These are phyloP conservation scores for Eulemur mongoz DNA, from an alignment of 2,797 vertebrate genomes.

Conservation along the genomic window DNA sequence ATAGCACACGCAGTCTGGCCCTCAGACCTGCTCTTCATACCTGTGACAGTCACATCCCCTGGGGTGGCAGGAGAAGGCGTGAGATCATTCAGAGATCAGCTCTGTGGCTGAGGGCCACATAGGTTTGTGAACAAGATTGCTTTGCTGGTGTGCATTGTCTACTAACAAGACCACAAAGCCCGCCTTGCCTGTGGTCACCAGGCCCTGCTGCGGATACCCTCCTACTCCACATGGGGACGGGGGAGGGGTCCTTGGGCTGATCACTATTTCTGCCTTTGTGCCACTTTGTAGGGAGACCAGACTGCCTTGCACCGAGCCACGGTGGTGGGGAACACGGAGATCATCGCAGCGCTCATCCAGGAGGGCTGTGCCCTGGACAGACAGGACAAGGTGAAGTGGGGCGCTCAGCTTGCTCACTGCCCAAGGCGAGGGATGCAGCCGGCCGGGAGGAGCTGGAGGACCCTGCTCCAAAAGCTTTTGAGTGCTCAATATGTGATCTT, in stretches of 20 bases:
- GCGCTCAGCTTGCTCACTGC: not conserved
- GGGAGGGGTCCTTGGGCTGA: not conserved
- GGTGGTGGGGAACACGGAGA: constrained; percentile 92
- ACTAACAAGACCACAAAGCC: constrained; percentile 1
- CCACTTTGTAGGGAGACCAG: constrained; percentile 91
- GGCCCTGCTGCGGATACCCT: not conserved
- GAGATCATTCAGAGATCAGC: not conserved
- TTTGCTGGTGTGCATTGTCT: not conserved
- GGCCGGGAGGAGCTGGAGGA: not conserved
- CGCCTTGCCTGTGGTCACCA: not conserved
- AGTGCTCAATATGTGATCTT: not conserved
- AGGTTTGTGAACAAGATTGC: not conserved
- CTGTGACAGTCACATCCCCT: not conserved
- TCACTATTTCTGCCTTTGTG: not conserved
- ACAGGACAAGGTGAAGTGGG: constrained; percentile 93
- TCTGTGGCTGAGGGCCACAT: not conserved
- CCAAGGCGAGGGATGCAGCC: not conserved
- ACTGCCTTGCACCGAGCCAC: constrained; percentile 95
- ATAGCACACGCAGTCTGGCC: not conserved
- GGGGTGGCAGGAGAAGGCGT: not conserved
- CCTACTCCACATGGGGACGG: not conserved
- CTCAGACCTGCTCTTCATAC: not conserved
- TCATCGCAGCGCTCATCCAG: constrained; percentile 92
- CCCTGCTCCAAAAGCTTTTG: not conserved
- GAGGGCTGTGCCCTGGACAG: constrained; percentile 96